These are phyloP conservation scores for Arvicanthis niloticus DNA, from an alignment of 2,113 vertebrate genomes.

Conservation along the genomic window DNA sequence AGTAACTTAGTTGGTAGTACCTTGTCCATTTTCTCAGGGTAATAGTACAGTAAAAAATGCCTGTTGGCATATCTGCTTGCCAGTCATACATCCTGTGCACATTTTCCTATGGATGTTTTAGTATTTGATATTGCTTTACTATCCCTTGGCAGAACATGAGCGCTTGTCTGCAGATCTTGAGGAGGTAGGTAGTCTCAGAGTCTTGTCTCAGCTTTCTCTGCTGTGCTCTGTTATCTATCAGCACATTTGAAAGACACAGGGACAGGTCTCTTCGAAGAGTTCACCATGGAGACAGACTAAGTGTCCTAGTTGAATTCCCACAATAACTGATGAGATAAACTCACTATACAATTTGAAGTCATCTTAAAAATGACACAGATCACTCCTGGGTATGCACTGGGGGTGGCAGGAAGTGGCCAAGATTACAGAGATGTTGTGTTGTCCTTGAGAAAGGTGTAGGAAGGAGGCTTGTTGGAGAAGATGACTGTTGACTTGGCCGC, in stretches of 20 bases:
- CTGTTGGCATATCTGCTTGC: not conserved
- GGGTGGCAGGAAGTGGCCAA: not conserved
- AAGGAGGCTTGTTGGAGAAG: not conserved
- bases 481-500: not conserved
- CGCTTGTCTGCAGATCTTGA: not conserved
- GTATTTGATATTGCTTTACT: not conserved
- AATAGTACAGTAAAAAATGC: not conserved
- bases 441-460: not conserved
- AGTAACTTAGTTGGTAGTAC: not conserved
- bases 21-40: not conserved
- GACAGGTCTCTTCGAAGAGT: not conserved
- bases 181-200: not conserved
- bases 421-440: not conserved
- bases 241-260: not conserved
- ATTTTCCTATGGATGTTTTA: not conserved
- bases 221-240: not conserved
- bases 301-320: not conserved
- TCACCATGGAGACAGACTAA: not conserved
- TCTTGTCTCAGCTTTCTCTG: rapidly evolving
- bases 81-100: not conserved
- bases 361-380: not conserved
- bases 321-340: not conserved
- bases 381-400: not conserved
- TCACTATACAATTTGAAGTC: not conserved
- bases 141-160: not conserved